phyloP scores from a whole-genome alignment of 2,797 vertebrate genomes.

The Periophthalmus magnuspinnatus region DNA sequence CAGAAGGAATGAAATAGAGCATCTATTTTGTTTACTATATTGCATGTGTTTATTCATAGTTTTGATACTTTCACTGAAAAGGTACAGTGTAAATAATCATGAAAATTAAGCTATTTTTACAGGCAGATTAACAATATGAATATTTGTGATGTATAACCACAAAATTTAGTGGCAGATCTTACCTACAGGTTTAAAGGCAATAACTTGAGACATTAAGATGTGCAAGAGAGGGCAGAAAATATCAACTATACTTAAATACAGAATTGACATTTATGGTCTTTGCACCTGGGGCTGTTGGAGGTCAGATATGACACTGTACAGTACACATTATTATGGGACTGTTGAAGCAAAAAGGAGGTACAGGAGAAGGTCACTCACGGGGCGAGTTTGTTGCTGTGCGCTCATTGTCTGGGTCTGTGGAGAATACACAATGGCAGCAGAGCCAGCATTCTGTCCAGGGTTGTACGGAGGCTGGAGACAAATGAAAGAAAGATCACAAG shows the following conservation, averaged over 20 bases:
- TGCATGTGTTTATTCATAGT: too few relatives aligned
- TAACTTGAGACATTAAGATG: constrained; percentile 17
- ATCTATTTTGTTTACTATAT: too few relatives aligned
- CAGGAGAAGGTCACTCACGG: constrained; percentile 80
- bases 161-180: background rate
- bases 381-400: constrained; percentile 92
- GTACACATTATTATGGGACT: constrained; percentile 14
- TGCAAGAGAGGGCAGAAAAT: too few relatives aligned
- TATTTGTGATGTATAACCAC: too few relatives aligned
- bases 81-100: too few relatives aligned
- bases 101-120: too few relatives aligned
- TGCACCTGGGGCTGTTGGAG: too few relatives aligned
- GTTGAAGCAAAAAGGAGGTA: constrained; percentile 12
- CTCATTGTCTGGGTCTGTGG: constrained; percentile 94
- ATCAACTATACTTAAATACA: too few relatives aligned
- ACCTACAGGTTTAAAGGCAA: constrained; percentile 4
- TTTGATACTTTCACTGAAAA: too few relatives aligned
- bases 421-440: constrained; percentile 90
- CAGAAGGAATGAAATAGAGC: too few relatives aligned
- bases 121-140: too few relatives aligned
- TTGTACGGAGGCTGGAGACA: constrained; percentile 88
- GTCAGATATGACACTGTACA: background rate
- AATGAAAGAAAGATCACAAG: constrained; percentile 15
- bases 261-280: background rate
- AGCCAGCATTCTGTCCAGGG: constrained; percentile 92